Percentiles rank a stretch among this genome's conserved stretches.
Evolutionary conservation across 2,797 vertebrate genomes (phyloP).

Genomic region (Setipinna tenuifilis): DNA sequence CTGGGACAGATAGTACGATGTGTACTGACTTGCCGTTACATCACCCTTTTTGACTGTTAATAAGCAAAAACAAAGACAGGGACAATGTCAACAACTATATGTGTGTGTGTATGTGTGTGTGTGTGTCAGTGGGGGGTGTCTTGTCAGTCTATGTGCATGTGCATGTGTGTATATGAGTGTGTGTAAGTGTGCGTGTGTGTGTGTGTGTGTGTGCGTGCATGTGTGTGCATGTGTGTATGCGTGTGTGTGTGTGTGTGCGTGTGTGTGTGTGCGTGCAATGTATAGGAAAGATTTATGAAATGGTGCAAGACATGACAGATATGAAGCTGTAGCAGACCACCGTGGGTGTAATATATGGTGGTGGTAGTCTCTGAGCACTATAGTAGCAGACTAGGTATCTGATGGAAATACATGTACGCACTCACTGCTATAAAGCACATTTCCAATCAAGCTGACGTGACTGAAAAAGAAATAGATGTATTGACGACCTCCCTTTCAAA

Average conservation of each 20-base stretch:
- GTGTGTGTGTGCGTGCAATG: neutral
- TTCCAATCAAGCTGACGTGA: neutral
- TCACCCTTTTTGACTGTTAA: conserved; percentile 48
- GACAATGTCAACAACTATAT: conserved; percentile 19
- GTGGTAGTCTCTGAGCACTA: neutral
- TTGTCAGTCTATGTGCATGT: no score
- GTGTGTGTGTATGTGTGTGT: neutral
- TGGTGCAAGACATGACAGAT: neutral
- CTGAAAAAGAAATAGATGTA: neutral
- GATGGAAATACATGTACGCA: neutral
- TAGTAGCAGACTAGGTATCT: neutral
- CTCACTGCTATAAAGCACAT: conserved; percentile 6
- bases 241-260: neutral
- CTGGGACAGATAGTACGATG: conserved; percentile 1
- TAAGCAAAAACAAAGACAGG: conserved; percentile 22
- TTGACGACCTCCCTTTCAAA: neutral
- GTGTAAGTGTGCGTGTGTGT: no score
- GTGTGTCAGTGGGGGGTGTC: no score
- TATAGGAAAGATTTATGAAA: conserved; percentile 17
- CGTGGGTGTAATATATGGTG: neutral
- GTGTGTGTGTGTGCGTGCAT: no score
- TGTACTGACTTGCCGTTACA: conserved; percentile 47
- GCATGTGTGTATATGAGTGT: neutral
- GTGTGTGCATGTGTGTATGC: no score
- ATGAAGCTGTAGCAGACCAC: neutral